Base-by-base conservation (phyloP, 2,888 invertebrate genomes). In the Rhamnusium bicolor region DNA sequence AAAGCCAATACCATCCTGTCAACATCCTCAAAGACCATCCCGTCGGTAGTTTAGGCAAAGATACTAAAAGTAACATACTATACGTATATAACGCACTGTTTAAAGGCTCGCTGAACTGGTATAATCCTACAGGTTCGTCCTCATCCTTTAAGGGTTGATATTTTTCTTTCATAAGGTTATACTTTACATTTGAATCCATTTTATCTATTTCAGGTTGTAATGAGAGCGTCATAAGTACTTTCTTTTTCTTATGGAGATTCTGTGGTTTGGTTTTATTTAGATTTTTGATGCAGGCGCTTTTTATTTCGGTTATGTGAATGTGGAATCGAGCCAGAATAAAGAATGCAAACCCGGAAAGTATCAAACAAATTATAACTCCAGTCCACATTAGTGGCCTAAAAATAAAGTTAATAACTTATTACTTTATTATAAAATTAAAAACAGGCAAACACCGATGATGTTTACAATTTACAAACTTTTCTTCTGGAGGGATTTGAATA, bases 1-100 rank as follows among this genome's bases (percentile, higher is more conserved):
- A 96, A 1, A 96, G 86, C 95, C 95, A 96, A 88, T 95, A 96
- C 93, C 95, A 96, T 0, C 96, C 96, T 1, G 95, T 95, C 12
- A 96, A 89, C 27, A 96, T 89, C 40, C 96, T 90, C 51, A 96
- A 89, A 0, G 96, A 93, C 95, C 96, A 96, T 14, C 93, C 94
- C 14, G 91, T 90, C 0, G 96, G 95, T 79, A 95, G 89, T 82
- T 91, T 92, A 0, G 96, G 95, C 69, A 96, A 84, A 0, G 95
- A 94, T 24, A 96, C 93, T 76, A 94, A 92, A 5, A 96, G 88
- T 60, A 95, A 86, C 95, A 96, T 96, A 80, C 95, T 93, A 83
- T 93, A 95, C 0, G 95, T 94, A 80, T 95, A 93, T 12, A 96
- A 88, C 75, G 94, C 90, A 84, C 95, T 94, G 85, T 94, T 94